Conservation (phyloP, 2,113 vertebrate species). For the Raphicerus campestris region DNA sequence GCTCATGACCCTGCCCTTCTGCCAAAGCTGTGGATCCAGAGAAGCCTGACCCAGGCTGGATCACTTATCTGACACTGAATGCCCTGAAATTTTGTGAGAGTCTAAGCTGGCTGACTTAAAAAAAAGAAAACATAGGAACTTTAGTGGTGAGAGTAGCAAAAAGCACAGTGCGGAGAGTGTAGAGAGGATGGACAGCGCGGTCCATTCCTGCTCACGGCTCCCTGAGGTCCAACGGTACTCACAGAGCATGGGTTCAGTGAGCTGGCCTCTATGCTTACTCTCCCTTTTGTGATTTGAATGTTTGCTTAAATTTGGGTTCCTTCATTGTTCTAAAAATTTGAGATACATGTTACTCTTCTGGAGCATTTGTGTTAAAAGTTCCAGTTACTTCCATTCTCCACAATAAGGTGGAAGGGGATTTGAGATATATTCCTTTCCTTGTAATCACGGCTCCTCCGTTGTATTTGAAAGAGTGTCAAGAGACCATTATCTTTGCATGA, state of each 20-base stretch:
- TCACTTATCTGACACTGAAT: not conserved
- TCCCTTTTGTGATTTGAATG: not conserved
- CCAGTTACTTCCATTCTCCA: not conserved
- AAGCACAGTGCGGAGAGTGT: not conserved
- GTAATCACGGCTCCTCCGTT: not conserved
- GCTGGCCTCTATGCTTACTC: not conserved
- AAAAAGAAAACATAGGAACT: not conserved
- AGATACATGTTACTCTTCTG: not conserved
- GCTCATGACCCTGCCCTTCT: not conserved
- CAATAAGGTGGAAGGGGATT: not conserved
- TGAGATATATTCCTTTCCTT: not conserved
- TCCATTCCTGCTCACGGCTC: not conserved
- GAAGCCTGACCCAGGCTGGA: not conserved
- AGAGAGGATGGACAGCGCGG: not conserved
- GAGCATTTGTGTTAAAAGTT: not conserved
- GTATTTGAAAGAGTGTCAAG: not conserved
- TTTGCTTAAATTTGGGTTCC: not conserved
- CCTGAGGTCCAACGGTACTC: not conserved
- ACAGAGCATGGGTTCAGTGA: not conserved
- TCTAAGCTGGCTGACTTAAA: not conserved
- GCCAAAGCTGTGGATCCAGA: not conserved
- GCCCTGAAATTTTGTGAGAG: not conserved
- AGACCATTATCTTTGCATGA: not conserved
- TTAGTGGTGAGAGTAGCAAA: rapidly evolving
- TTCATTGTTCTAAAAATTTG: not conserved